Conservation (phyloP, 30 jellyfish, hydroid and myxozoan species). For the Euphysa ruthae region DNA sequence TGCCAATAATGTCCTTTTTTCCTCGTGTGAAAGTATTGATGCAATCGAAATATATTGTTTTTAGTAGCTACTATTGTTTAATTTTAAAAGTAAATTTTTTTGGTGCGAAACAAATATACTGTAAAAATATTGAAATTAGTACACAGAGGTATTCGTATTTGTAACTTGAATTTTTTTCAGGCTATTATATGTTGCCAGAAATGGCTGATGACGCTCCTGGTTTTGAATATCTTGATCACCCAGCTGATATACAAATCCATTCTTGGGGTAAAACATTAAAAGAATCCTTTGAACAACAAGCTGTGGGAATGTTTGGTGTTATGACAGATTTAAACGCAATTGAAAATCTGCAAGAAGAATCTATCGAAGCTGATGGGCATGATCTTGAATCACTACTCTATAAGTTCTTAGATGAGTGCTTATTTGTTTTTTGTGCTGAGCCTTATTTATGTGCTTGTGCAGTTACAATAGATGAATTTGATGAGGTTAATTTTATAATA, state of each 20-base stretch:
- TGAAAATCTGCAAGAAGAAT: constrained; percentile 46
- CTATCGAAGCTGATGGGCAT: constrained; percentile 76
- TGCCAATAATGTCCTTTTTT: no score
- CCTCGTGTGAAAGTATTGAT: no score
- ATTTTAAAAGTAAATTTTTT: no score
- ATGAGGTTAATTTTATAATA: constrained; percentile 42
- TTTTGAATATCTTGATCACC: constrained; percentile 69
- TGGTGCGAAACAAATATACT: no score
- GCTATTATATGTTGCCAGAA: no score
- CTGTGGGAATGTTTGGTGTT: constrained; percentile 69
- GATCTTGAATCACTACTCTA: constrained; percentile 73
- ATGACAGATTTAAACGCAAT: constrained; percentile 77
- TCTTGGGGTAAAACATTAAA: constrained; percentile 78
- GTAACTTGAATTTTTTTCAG: no score
- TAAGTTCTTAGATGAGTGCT: constrained; percentile 73
- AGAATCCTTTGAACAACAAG: constrained; percentile 85
- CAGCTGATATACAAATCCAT: constrained; percentile 94
- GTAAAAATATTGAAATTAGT: no score
- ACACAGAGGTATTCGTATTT: no score
- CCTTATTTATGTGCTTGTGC: constrained; percentile 59
- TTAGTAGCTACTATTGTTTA: no score
- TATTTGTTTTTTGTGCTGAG: constrained; percentile 71
- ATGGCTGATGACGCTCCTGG: no score
- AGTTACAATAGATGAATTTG: constrained; percentile 64
- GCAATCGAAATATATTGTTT: no score